These are phyloP conservation scores for Myopa tessellatipennis DNA, from an alignment of 2,888 invertebrate genomes.

Conservation along the genomic window DNA sequence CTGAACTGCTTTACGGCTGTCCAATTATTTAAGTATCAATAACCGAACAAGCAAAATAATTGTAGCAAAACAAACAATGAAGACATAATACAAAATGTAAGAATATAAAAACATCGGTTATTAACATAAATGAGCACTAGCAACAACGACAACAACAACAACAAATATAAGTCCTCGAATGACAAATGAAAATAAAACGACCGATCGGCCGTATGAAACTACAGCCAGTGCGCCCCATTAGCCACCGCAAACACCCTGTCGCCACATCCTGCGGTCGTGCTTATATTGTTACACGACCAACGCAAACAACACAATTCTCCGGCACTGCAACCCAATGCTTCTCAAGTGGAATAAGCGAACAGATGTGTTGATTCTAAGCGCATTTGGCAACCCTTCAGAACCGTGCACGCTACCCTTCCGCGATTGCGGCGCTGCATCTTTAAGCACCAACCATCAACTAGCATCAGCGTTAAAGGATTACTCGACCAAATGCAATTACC, in stretches of 20 bases:
- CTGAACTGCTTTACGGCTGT: background rate
- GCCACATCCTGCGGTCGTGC: conserved; percentile 43
- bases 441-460: conserved; percentile 57
- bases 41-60: conserved; percentile 14
- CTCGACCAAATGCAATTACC: conserved; percentile 68
- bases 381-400: conserved; percentile 62
- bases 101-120: conserved; percentile 16
- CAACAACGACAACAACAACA: conserved; percentile 25
- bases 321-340: conserved; percentile 48
- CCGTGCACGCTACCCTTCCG: conserved; percentile 43
- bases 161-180: conserved; percentile 48
- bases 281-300: conserved; percentile 49
- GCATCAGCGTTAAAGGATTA: conserved; percentile 68
- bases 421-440: conserved; percentile 32
- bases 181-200: conserved; percentile 34
- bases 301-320: conserved; percentile 46
- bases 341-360: conserved; percentile 67
- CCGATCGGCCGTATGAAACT: background rate
- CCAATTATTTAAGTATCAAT: conserved; percentile 1
- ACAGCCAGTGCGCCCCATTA: conserved; percentile 27
- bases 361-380: conserved; percentile 68
- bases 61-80: conserved; percentile 43
- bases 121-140: conserved; percentile 30
- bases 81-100: conserved; percentile 38
- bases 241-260: conserved; percentile 31